phyloP scores from a whole-genome alignment of 2,113 vertebrate species.

The Macrotis lagotis region DNA sequence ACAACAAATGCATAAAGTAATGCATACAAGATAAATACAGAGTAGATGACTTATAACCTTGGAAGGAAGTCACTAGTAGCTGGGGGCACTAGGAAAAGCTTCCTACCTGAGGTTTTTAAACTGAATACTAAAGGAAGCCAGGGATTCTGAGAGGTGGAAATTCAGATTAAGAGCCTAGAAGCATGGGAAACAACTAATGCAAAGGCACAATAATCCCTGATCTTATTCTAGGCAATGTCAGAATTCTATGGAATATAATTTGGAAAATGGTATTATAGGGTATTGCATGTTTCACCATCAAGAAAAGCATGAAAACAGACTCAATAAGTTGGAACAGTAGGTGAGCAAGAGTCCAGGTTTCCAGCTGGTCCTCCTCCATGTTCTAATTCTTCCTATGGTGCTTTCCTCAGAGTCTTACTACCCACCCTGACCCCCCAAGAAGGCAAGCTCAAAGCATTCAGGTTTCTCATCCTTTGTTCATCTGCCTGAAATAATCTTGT shows the following conservation, averaged over 20 bases:
- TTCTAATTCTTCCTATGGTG: neutral
- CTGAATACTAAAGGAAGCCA: neutral
- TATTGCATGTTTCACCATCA: neutral
- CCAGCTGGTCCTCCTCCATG: neutral
- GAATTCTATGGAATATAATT: neutral
- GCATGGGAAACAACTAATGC: no score
- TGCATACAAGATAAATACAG: neutral
- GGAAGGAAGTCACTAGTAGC: neutral
- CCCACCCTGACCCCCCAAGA: neutral
- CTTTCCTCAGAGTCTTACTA: rapidly evolving
- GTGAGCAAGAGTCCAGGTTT: neutral
- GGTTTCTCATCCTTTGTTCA: neutral
- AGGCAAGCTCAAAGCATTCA: neutral
- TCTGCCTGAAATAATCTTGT: neutral
- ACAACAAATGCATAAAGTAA: neutral
- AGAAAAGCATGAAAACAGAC: neutral
- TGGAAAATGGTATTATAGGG: neutral
- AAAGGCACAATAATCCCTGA: neutral
- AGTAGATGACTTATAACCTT: neutral
- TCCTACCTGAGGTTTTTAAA: neutral
- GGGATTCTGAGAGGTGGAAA: neutral
- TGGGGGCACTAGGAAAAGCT: neutral
- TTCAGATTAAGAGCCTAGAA: no score
- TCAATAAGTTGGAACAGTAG: neutral
- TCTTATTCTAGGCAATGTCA: neutral